Conservation (phyloP, 2,888 invertebrate genomes). For the Aplocera efformata region DNA sequence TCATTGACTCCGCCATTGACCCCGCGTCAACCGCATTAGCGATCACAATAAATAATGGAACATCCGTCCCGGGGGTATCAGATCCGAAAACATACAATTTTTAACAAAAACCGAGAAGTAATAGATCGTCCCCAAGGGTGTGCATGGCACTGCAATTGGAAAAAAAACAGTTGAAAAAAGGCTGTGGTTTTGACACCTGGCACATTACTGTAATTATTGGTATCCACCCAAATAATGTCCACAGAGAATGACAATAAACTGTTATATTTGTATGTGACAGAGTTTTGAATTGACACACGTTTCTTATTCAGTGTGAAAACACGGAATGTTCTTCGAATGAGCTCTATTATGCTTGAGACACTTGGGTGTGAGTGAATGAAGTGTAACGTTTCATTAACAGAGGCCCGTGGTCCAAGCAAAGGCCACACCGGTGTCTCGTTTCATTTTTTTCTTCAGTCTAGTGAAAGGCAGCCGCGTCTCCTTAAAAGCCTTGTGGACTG, state of each 20-base stretch:
- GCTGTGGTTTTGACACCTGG: constrained; percentile 41
- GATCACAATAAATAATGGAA: constrained; percentile 71
- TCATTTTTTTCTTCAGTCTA: constrained; percentile 57
- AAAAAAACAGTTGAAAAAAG: constrained; percentile 41
- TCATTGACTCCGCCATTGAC: constrained; percentile 77
- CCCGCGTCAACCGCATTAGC: constrained; percentile 54
- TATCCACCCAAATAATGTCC: constrained; percentile 4
- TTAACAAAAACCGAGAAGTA: constrained; percentile 49
- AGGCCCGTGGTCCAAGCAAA: constrained; percentile 50
- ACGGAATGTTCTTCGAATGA: constrained; percentile 18
- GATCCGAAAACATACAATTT: constrained; percentile 47
- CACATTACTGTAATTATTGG: constrained; percentile 16
- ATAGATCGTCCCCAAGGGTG: constrained; percentile 64
- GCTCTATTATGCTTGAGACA: constrained; percentile 41
- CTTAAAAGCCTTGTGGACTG: constrained; percentile 71
- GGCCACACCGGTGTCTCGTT: constrained; percentile 67
- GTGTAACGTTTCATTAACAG: constrained; percentile 68
- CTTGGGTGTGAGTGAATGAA: constrained; percentile 64
- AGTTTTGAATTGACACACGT: not conserved
- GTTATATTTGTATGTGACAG: constrained; percentile 10
- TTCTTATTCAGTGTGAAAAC: not conserved
- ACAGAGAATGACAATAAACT: constrained; percentile 8
- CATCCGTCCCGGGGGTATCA: constrained; percentile 63
- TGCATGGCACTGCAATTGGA: constrained; percentile 35
- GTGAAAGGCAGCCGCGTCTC: constrained; percentile 71